Evolutionary conservation across 2,113 vertebrate genomes (phyloP).

Genomic region (Oryzias melastigma): DNA sequence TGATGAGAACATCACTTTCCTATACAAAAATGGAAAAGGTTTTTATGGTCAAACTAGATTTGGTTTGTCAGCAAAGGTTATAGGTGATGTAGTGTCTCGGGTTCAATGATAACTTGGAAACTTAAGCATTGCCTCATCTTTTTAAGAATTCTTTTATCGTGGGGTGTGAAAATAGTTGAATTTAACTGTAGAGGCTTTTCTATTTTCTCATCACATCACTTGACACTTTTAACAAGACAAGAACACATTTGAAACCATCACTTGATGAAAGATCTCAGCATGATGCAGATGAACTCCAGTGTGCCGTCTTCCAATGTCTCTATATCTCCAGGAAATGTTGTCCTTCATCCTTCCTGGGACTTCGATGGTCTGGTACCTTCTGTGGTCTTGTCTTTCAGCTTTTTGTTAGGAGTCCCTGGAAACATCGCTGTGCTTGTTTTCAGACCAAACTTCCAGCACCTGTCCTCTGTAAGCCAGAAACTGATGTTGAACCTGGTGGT

Average conservation of each 20-base stretch:
- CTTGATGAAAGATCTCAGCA: background rate
- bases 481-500: conserved; percentile 38
- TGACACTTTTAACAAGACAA: background rate
- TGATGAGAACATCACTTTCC: too few relatives aligned
- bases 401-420: conserved; percentile 43
- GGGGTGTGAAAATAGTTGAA: too few relatives aligned
- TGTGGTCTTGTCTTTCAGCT: conserved; percentile 20
- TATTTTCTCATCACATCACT: background rate
- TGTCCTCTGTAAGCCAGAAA: conserved; percentile 27
- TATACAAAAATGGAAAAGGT: too few relatives aligned
- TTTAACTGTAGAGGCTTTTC: too few relatives aligned
- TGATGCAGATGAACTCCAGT: conserved; percentile 10
- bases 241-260: background rate
- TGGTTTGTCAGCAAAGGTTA: too few relatives aligned
- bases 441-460: conserved; percentile 3
- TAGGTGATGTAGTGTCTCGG: too few relatives aligned
- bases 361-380: background rate
- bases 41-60: too few relatives aligned
- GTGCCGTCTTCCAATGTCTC: background rate
- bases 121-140: too few relatives aligned
- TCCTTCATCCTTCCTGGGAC: background rate
- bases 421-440: conserved; percentile 24
- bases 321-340: background rate
- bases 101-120: too few relatives aligned
- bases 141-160: too few relatives aligned